phyloP scores from a whole-genome alignment of 2,113 vertebrate species.

The Solea senegalensis region DNA sequence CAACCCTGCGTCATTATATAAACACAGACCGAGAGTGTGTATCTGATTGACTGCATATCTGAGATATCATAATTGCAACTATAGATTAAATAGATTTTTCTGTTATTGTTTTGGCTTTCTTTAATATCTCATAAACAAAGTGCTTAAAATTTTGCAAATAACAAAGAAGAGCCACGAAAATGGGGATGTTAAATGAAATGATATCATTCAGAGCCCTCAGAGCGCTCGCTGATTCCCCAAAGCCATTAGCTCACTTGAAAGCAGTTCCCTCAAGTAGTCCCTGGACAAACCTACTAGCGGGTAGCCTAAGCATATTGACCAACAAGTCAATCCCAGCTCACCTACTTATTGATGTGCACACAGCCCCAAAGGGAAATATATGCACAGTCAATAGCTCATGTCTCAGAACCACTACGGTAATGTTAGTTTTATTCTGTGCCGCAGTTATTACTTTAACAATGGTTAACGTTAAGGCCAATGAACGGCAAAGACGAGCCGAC shows the following conservation, averaged over 20 bases:
- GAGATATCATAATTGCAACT: neutral
- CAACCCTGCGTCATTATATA: neutral
- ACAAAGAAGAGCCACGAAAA: neutral
- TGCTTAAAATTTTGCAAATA: neutral
- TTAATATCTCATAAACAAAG: no score
- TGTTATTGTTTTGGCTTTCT: no score
- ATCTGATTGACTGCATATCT: no score
- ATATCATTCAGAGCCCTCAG: slow-evolving; percentile 11
- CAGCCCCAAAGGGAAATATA: slow-evolving; percentile 39
- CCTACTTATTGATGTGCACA: slow-evolving; percentile 48
- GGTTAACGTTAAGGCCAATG: neutral
- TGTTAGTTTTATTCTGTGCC: slow-evolving; percentile 19
- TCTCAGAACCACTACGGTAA: slow-evolving; percentile 10
- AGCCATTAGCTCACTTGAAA: slow-evolving; percentile 27
- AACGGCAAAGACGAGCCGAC: slow-evolving; percentile 11
- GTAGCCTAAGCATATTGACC: slow-evolving; percentile 64
- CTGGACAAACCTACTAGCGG: slow-evolving; percentile 49
- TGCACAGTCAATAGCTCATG: slow-evolving; percentile 32
- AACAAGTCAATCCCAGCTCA: slow-evolving; percentile 60
- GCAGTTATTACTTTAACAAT: slow-evolving; percentile 37
- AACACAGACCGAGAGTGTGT: no score
- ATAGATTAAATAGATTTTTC: no score
- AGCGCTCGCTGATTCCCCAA: slow-evolving; percentile 29
- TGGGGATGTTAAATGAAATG: neutral
- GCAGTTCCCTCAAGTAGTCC: slow-evolving; percentile 57